Conservation (phyloP, 2,888 invertebrate species). For the Caradrina kadenii region DNA sequence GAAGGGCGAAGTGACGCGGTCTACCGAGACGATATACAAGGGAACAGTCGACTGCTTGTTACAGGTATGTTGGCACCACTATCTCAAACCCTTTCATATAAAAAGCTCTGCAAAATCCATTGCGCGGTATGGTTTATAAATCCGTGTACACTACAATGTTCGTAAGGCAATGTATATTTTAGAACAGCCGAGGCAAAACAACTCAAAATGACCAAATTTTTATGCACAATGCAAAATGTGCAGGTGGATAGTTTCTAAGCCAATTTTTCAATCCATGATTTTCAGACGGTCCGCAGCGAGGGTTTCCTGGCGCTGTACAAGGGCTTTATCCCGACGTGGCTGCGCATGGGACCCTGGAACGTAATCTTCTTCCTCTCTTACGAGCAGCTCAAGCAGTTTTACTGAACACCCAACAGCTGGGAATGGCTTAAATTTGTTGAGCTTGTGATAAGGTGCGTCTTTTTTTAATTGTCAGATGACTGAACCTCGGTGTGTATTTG, state of each 20-base stretch:
- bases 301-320: slow-evolving; percentile 97
- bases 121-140: too few relatives aligned
- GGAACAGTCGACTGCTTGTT: slow-evolving; percentile 96
- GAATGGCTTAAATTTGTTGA: slow-evolving; percentile 7
- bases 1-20: slow-evolving; percentile 74
- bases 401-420: slow-evolving; percentile 78
- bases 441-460: slow-evolving; percentile 35
- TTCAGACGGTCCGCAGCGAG: slow-evolving; percentile 96
- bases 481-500: too few relatives aligned
- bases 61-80: neutral
- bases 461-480: neutral
- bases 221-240: too few relatives aligned
- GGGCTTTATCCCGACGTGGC: slow-evolving; percentile 98
- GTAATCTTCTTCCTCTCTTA: slow-evolving; percentile 98
- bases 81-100: too few relatives aligned
- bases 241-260: too few relatives aligned
- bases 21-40: slow-evolving; percentile 91
- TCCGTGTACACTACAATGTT: too few relatives aligned
- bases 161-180: too few relatives aligned
- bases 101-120: neutral
- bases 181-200: too few relatives aligned
- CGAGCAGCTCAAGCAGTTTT: slow-evolving; percentile 95
- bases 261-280: neutral
- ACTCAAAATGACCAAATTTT: too few relatives aligned
- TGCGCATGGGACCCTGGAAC: slow-evolving; percentile 99